These are phyloP conservation scores for Leptodactylus fallax DNA, from an alignment of 2,797 vertebrate genomes.

Conservation along the genomic window DNA sequence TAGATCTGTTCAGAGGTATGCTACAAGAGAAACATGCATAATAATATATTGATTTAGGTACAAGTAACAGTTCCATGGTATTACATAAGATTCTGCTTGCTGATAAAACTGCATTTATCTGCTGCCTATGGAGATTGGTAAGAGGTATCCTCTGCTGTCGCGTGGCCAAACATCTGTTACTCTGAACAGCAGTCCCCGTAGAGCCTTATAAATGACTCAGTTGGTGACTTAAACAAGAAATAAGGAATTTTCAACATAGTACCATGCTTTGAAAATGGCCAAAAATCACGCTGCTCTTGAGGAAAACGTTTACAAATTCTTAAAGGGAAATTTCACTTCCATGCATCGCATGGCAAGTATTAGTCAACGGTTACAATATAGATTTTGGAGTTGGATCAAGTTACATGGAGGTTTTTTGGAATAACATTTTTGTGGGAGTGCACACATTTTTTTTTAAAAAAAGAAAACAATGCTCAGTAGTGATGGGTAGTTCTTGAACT, in stretches of 20 bases:
- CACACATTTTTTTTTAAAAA: too few relatives aligned
- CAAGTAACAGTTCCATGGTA: background rate
- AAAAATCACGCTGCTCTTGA: background rate
- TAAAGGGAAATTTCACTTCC: background rate
- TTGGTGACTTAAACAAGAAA: slow-evolving; percentile 27
- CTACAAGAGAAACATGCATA: slow-evolving; percentile 26
- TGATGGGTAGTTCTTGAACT: too few relatives aligned
- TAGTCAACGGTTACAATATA: background rate
- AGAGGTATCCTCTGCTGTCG: slow-evolving; percentile 24
- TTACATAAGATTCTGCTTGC: slow-evolving; percentile 33
- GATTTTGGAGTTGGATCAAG: background rate
- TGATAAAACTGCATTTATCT: slow-evolving; percentile 17
- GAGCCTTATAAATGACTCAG: slow-evolving; percentile 17
- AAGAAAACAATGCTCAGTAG: too few relatives aligned
- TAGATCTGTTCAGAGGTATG: slow-evolving; percentile 30
- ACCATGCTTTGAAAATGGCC: background rate
- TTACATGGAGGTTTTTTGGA: background rate
- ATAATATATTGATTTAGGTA: slow-evolving; percentile 35
- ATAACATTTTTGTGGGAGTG: too few relatives aligned
- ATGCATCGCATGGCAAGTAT: background rate
- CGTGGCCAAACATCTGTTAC: background rate
- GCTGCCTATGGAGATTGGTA: slow-evolving; percentile 25
- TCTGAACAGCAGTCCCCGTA: background rate
- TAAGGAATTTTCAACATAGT: slow-evolving; percentile 10
- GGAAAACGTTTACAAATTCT: background rate